Evolutionary conservation across 2,113 vertebrate genomes (phyloP), one percentile per base, ranked within the genome.

Genomic region (Albula goreensis): DNA sequence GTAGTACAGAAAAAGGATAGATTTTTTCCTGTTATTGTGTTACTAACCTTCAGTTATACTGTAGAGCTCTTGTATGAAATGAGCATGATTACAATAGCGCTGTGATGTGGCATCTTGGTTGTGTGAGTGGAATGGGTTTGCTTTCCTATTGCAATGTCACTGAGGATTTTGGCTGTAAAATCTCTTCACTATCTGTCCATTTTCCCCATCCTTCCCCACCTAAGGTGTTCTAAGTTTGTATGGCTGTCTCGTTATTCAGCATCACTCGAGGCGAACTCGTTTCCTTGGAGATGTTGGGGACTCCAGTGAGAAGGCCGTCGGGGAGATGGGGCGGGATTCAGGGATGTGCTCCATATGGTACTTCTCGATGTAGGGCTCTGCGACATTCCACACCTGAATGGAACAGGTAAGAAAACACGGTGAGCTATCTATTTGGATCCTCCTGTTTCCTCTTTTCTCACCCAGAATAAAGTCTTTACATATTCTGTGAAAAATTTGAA

Each of bases 281-380:
- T 92, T 95, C 92, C 91, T 88, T 11, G 90, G 94, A 2, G 96
- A 95, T 2, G 91, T 89, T 31, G 97, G 94, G 0, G 89, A 89
- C 13, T 97, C 95, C 91, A 99, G 93, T 57, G 97, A 97, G 89
- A 99, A 99, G 87, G 98, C 97, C 0, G 98, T 99, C 3, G 98
- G 98, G 84, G 98, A 99, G 89, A 91, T 50, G 0, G 98, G 98
- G 0, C 96, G 94, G 83, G 97, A 98, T 90, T 99, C 98, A 0
- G 97, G 98, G 90, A 99, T 95, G 81, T 96, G 96, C 87, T 99
- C 97, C 25, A 93, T 94, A 91, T 95, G 94, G 89, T 99, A 99
- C 90, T 98, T 99, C 84, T 99, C 97, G 41, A 99, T 99, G 90
- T 99, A 99, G 1, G 98, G 98, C 22, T 91, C 83, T 83, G 97